Evolutionary conservation across 2,888 invertebrate genomes (phyloP), one percentile per base, ranked within the genome.

Genomic region (Pheosia gnoma): DNA sequence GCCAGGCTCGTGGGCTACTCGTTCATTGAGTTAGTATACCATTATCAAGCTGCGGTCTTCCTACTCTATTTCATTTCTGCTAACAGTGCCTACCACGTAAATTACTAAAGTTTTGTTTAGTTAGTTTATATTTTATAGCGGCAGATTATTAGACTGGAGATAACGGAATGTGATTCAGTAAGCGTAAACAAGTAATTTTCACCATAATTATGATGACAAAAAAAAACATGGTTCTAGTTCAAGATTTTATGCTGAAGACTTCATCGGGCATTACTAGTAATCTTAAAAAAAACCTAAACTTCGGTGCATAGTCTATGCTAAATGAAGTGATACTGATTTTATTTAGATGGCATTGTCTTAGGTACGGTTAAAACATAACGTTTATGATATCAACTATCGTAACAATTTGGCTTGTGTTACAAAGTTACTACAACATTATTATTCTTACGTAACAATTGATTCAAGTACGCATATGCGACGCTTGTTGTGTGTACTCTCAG

Each of bases 1-100:
- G 95, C 96, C 61, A 95, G 97, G 75, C 94, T 97, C 62, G 96
- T 97, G 76, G 97, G 97, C 67, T 98, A 98, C 89, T 97, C 97
- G 25, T 96, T 96, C 81, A 97, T 97, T 74, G 96, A 96, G 97
- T 97, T 90, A 96, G 95, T 94, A 75, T 71, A 25, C 25, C 25
- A 25, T 66, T 74, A 36, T 62, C 43, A 54, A 62, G 61, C 67
- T 63, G 65, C 49, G 53, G 5, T 67, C 59, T 61, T 60, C 62
- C 62, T 4, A 8, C 7, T 63, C 57, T 63, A 25, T 60, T 84
- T 83, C 52, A 60, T 43, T 54, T 9, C 43, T 65, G 38, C 51
- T 61, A 43, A 51, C 59, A 60, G 57, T 45, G 5, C 47, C 47
- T 57, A 59, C 25, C 59, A 61, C 57, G 62, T 70, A 61, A 68